Evolutionary conservation across 2,888 invertebrate species (phyloP).

Genomic region (Pyrrhia umbra): DNA sequence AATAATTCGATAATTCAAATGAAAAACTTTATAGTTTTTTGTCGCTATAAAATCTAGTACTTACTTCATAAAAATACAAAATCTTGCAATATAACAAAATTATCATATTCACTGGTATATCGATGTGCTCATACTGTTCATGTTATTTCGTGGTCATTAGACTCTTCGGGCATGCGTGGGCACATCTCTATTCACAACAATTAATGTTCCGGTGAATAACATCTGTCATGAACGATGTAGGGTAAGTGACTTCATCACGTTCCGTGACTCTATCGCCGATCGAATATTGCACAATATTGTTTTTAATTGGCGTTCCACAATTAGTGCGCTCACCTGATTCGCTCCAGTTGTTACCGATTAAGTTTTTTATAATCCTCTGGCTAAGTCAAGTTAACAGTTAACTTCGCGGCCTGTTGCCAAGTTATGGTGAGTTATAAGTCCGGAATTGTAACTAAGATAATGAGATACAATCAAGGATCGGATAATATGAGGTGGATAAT

Average conservation of each 20-base stretch:
- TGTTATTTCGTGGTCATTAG: slow-evolving; percentile 59
- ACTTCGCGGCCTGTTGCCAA: slow-evolving; percentile 73
- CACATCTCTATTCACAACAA: slow-evolving; percentile 54
- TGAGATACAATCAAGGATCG: slow-evolving; percentile 31
- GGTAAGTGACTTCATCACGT: slow-evolving; percentile 60
- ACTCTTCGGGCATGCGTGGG: slow-evolving; percentile 53
- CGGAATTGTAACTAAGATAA: slow-evolving; percentile 66
- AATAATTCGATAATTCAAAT: too few species aligned
- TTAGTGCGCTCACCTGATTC: slow-evolving; percentile 85
- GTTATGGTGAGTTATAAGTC: slow-evolving; percentile 78
- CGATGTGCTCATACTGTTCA: slow-evolving; percentile 35
- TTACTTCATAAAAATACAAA: not conserved
- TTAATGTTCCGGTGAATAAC: slow-evolving; percentile 63
- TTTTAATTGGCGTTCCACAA: slow-evolving; percentile 82
- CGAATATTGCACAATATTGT: slow-evolving; percentile 86
- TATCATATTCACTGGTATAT: slow-evolving; percentile 11
- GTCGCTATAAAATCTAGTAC: too few species aligned
- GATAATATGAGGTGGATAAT: slow-evolving; percentile 1
- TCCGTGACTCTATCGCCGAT: slow-evolving; percentile 74
- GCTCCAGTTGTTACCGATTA: slow-evolving; percentile 89
- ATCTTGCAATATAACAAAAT: slow-evolving; percentile 8
- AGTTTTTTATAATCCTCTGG: slow-evolving; percentile 83
- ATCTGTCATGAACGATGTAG: slow-evolving; percentile 57
- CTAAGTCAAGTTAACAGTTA: slow-evolving; percentile 86
- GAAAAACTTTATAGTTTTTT: too few species aligned